Evolutionary conservation across 1,140 invertebrate genomes (phyloP), one percentile per base, ranked within the genome.

Genomic region (Anoplophora glabripennis): DNA sequence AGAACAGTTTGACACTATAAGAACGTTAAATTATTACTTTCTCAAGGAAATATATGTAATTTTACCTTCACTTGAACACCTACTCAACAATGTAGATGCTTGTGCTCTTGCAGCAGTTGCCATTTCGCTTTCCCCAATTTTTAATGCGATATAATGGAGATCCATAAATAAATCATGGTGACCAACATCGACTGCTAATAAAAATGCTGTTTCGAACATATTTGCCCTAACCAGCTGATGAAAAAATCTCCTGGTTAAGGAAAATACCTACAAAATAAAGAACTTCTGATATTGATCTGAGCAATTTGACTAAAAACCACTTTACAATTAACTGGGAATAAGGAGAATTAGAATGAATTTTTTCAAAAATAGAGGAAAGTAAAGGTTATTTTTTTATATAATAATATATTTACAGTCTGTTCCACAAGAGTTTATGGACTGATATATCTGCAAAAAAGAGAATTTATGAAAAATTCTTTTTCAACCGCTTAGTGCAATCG

Each of bases 111-210:
- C 89, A 36, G 89, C 89, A 28, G 80, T 81, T 0, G 90, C 88
- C 69, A 94, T 83, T 62, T 86, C 84, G 10, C 77, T 78, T 60
- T 88, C 85, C 15, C 83, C 84, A 56, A 85, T 81, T 52, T 84
- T 80, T 55, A 84, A 76, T 28, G 91, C 90, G 59, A 89, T 85
- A 76, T 89, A 90, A 71, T 91, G 86, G 38, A 93, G 83, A 77
- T 94, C 91, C 84, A 90, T 85, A 68, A 91, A 92, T 36, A 91
- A 80, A 77, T 92, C 89, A 69, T 88, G 87, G 71, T 90, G 87
- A 33, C 83, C 83, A 52, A 95, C 80, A 74, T 94, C 91, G 65
- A 93, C 88, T 11, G 90, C 92, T 45, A 95, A 76, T 56, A 90
- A 83, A 69, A 93, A 90, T 8, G 92, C 91, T 71, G 92, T 93